phyloP scores from a whole-genome alignment of 2,113 vertebrate genomes.

The Aramus guarauna region DNA sequence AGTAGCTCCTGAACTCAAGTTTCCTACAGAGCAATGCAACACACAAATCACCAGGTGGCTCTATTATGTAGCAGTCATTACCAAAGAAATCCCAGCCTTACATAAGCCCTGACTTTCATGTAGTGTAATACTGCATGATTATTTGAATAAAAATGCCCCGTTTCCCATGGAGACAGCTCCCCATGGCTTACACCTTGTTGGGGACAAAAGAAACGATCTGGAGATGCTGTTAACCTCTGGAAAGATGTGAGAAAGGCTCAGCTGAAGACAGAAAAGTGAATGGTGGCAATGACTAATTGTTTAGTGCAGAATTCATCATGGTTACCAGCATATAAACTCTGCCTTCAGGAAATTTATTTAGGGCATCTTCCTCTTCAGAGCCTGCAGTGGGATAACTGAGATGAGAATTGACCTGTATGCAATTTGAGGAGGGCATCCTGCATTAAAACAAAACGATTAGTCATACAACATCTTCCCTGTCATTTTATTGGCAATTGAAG shows the following conservation, averaged over 20 bases:
- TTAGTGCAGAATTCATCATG: neutral
- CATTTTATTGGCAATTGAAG: neutral
- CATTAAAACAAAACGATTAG: neutral
- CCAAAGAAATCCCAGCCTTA: constrained; percentile 25
- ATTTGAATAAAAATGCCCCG: neutral
- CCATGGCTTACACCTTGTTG: neutral
- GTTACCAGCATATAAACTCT: neutral
- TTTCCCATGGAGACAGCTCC: neutral
- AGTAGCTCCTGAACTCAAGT: neutral
- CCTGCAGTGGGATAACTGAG: neutral
- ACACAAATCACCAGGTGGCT: constrained; percentile 53
- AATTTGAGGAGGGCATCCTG: neutral
- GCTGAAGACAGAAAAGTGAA: neutral
- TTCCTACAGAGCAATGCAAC: constrained; percentile 35
- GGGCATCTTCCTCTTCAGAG: neutral
- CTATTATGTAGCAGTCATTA: constrained; percentile 46
- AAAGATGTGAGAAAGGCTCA: neutral
- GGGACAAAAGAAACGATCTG: constrained; percentile 15
- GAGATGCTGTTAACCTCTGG: neutral
- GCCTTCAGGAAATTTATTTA: neutral
- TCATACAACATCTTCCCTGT: neutral
- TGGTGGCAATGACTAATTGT: neutral
- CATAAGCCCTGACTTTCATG: neutral
- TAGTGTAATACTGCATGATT: neutral
- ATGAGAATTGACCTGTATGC: neutral